phyloP scores from a whole-genome alignment of 1,140 invertebrate species.

The Pissodes strobi region DNA sequence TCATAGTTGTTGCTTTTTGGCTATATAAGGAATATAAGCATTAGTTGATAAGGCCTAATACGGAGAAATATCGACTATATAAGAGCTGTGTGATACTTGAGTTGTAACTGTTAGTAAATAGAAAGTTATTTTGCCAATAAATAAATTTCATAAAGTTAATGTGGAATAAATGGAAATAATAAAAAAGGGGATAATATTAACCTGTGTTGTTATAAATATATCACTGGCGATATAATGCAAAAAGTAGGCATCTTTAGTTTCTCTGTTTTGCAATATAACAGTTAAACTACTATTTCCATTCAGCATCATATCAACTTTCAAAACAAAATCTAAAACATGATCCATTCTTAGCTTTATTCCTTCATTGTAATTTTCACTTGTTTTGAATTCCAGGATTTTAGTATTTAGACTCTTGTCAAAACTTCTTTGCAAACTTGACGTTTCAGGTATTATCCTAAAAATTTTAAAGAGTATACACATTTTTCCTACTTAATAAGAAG shows the following conservation, averaged over 20 bases:
- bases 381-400: slow-evolving; percentile 72
- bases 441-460: slow-evolving; percentile 60
- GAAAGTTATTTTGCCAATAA: too few relatives aligned
- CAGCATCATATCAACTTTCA: slow-evolving; percentile 74
- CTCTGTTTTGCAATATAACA: slow-evolving; percentile 75
- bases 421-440: slow-evolving; percentile 65
- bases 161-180: too few relatives aligned
- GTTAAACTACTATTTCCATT: slow-evolving; percentile 80
- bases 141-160: too few relatives aligned
- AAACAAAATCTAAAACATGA: slow-evolving; percentile 75
- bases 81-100: too few relatives aligned
- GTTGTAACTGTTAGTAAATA: too few relatives aligned
- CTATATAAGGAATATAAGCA: too few relatives aligned
- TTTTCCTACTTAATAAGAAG: too few relatives aligned
- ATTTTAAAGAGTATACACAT: too few relatives aligned
- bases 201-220: slow-evolving; percentile 72
- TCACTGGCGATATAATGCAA: slow-evolving; percentile 83
- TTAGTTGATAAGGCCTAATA: too few relatives aligned
- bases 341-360: slow-evolving; percentile 74
- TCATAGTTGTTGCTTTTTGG: too few relatives aligned
- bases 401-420: slow-evolving; percentile 61
- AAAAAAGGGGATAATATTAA: too few relatives aligned
- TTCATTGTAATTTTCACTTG: slow-evolving; percentile 69
- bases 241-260: slow-evolving; percentile 75
- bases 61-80: too few relatives aligned